Percentiles rank a stretch among this genome's conserved stretches.
Evolutionary conservation across 2,797 vertebrate species (phyloP).

Genomic region (Eulemur albifrons): DNA sequence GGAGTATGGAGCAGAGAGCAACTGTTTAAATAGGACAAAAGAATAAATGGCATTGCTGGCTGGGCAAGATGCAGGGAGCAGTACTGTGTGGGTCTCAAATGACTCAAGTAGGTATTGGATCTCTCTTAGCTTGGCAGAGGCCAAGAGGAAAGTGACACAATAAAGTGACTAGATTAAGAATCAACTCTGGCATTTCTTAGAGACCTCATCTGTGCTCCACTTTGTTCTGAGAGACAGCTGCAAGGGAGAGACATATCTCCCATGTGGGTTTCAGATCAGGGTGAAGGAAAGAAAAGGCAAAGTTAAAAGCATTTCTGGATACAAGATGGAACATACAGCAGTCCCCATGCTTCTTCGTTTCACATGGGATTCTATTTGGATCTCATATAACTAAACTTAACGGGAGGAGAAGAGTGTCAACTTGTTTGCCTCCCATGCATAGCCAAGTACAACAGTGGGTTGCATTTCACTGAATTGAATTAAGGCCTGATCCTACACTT

Average conservation of each 20-base stretch:
- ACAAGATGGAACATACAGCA: not conserved
- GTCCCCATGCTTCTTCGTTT: not conserved
- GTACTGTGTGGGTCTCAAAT: not conserved
- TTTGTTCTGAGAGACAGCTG: not conserved
- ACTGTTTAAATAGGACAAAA: not conserved
- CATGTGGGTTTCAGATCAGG: not conserved
- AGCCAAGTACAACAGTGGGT: not conserved
- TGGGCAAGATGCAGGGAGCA: not conserved
- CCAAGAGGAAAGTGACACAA: not conserved
- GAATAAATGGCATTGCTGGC: not conserved
- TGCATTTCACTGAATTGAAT: not conserved
- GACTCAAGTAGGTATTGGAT: not conserved
- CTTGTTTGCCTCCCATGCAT: not conserved
- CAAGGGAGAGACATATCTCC: not conserved
- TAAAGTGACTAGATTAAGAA: not conserved
- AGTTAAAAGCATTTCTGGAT: not conserved
- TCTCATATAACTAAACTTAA: not conserved
- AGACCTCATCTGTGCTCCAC: not conserved
- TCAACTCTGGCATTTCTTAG: not conserved
- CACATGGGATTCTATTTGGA: not conserved
- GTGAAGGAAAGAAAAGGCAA: not conserved
- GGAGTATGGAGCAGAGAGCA: not conserved
- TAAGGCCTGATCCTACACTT: not conserved
- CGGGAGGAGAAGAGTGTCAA: not conserved
- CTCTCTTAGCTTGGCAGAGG: not conserved